Percentiles rank a stretch among this genome's conserved stretches.
These are phyloP conservation scores for Corvus moneduloides DNA, from an alignment of 2,113 vertebrate species.

Conservation along the genomic window DNA sequence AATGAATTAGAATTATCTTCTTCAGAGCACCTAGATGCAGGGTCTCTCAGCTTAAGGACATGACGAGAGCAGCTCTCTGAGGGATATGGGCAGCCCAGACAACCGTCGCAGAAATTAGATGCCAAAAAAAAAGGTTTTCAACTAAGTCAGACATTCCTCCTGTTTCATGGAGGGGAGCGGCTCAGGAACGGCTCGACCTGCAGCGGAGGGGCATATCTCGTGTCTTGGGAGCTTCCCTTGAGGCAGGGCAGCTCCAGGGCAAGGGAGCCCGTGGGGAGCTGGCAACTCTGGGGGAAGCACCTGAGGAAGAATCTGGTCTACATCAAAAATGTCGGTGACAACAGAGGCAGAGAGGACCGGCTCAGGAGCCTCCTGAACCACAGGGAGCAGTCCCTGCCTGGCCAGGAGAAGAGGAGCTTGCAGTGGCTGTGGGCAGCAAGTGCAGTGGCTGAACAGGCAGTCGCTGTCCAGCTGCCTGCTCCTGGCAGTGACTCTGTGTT, in stretches of 20 bases:
- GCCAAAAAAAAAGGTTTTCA: not conserved
- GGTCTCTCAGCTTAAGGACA: not conserved
- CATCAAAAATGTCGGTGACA: not conserved
- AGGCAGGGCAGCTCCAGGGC: not conserved
- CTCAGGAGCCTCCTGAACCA: too few species aligned
- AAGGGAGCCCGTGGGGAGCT: too few species aligned
- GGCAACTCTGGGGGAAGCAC: not conserved
- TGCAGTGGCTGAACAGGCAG: not conserved
- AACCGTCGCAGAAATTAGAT: not conserved
- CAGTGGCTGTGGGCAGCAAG: not conserved
- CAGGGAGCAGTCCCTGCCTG: too few species aligned
- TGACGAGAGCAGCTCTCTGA: not conserved
- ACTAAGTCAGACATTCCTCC: not conserved
- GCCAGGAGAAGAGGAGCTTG: not conserved
- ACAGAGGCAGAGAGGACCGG: not conserved
- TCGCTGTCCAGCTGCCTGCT: not conserved
- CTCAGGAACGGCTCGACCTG: not conserved
- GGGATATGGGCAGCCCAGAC: not conserved
- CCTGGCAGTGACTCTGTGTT: not conserved
- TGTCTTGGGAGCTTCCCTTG: too few species aligned
- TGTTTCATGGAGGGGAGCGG: fast-evolving
- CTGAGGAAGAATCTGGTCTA: not conserved
- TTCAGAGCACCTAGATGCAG: not conserved
- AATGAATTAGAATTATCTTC: not conserved
- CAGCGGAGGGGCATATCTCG: not conserved